Evolutionary conservation across 2,888 invertebrate genomes (phyloP).

Genomic region (Axea sp.): DNA sequence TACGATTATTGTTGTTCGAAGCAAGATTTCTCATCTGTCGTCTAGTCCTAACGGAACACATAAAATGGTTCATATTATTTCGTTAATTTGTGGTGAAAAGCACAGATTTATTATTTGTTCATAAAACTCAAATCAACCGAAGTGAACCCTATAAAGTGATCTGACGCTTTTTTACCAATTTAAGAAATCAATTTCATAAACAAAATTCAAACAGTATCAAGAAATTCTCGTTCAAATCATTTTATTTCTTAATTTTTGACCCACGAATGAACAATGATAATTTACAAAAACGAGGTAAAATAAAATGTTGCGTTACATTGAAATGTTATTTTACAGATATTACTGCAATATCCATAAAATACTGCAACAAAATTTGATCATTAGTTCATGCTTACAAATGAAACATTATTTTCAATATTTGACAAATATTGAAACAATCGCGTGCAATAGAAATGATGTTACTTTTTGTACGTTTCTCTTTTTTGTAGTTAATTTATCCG

Average conservation of each 20-base stretch:
- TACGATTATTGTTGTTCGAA: conserved; percentile 78
- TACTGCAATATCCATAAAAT: conserved; percentile 32
- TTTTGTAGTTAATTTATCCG: too few relatives aligned
- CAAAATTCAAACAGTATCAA: too few relatives aligned
- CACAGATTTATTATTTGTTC: neutral
- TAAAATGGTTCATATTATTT: conserved; percentile 32
- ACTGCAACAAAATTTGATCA: conserved; percentile 2
- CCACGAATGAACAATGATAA: too few relatives aligned
- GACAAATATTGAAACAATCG: conserved; percentile 38
- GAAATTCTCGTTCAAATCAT: too few relatives aligned
- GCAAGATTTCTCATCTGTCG: conserved; percentile 76
- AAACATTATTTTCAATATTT: conserved; percentile 35
- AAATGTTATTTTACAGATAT: conserved; percentile 35
- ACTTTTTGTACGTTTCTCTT: neutral
- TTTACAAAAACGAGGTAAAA: too few relatives aligned
- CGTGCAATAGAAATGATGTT: neutral
- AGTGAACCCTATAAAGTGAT: too few relatives aligned
- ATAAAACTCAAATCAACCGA: too few relatives aligned
- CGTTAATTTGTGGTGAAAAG: conserved; percentile 6
- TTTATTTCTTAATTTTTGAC: too few relatives aligned
- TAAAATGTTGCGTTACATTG: too few relatives aligned
- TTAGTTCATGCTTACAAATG: conserved; percentile 1
- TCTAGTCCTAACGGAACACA: conserved; percentile 73
- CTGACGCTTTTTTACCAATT: too few relatives aligned
- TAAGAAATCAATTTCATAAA: too few relatives aligned